Base-by-base conservation (phyloP, 2,797 vertebrate genomes). In the Chelon labrosus region DNA sequence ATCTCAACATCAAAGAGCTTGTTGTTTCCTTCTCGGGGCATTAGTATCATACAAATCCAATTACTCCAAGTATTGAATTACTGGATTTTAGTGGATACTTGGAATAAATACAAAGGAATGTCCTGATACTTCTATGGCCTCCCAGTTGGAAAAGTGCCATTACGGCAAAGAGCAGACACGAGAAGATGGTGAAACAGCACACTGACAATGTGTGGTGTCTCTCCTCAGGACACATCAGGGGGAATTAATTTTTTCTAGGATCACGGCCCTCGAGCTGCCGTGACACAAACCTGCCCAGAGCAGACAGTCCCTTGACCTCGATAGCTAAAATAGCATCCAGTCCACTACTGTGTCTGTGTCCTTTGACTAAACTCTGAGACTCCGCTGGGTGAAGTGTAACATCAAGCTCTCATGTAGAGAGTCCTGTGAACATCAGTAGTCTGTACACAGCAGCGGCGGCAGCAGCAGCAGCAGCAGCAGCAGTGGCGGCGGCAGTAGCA, bases 1-100 rank as follows among this genome's bases (percentile, higher is more conserved):
- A 90, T 92, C 84, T 80, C 42, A 41, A 89, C 89, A 92, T 94
- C 93, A 94, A 94, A 94, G 90, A 83, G 75, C 72, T 51, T 42
- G 77, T 79, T 79, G 76, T 73, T 87, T 87, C 77, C 75, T 91
- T 94, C 84, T 85, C 53, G 59, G 79, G 82, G 86, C 82, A 85
- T 88, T 88, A 66, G 75, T 82, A 87, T 89, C 85, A 88, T 79
- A 85, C 86, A 88, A 91, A 90, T 91, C 80, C 82, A 84, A 92
- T 92, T 91, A 92, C 80, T 65, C 72, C 68, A 64, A 66, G 74
- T 87, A 91, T 91, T 89, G 82, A 93, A 87, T 91, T 91, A 92
- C 75, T 65, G 72, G 70, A 88, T 80, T 90, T 86, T 72, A 82
- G 69, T 75, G 79, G 75, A 81, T 82, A 79, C 85, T 91, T 88